Evolutionary conservation across 2,113 vertebrate species (phyloP).

Genomic region (Anarhynchus alexandrinus): DNA sequence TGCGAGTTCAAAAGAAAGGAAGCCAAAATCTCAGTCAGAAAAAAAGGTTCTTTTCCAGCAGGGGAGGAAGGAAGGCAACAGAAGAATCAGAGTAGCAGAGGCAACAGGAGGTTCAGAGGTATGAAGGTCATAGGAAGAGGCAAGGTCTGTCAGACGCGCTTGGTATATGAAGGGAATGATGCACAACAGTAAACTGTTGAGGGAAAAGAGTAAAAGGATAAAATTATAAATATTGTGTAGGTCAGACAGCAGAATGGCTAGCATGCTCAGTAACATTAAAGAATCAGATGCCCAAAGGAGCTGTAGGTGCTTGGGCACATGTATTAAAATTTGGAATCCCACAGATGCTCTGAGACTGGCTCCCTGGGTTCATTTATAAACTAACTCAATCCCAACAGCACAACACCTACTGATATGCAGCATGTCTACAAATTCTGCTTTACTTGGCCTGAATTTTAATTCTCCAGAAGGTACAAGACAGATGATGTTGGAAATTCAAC

Average conservation of each 20-base stretch:
- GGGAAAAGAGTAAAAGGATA: constrained; percentile 67
- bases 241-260: not conserved
- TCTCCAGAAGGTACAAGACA: not conserved
- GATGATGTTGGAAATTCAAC: not conserved
- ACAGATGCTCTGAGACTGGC: not conserved
- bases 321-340: not conserved
- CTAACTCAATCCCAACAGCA: not conserved
- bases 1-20: constrained; percentile 35
- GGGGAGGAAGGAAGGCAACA: constrained; percentile 38
- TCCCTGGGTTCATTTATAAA: not conserved
- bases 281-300: not conserved
- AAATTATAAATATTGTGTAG: not conserved
- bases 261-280: not conserved
- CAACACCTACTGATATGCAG: not conserved
- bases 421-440: not conserved
- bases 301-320: not conserved
- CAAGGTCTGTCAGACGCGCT: constrained; percentile 77
- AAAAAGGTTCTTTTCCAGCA: constrained; percentile 26
- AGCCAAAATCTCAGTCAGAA: not conserved
- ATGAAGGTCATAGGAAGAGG: constrained; percentile 64
- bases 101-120: constrained; percentile 58
- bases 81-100: constrained; percentile 55
- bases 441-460: not conserved
- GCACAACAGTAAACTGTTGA: constrained; percentile 92
- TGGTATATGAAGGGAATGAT: constrained; percentile 85